Conservation (phyloP, 2,113 vertebrate species). For the Notothenia rossii region DNA sequence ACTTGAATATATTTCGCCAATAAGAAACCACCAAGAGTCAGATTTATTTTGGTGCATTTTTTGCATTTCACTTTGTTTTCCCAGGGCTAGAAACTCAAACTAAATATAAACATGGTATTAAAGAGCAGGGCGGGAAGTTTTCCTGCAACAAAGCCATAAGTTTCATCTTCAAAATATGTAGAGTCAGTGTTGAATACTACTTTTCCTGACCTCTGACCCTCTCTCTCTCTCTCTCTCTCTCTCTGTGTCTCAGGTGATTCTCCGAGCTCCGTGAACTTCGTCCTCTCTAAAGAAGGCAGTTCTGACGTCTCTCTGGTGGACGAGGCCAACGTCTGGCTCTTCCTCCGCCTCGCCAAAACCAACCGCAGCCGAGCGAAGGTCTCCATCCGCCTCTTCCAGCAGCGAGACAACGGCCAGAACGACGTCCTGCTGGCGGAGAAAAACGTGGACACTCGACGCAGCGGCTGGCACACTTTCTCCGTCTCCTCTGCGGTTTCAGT, state of each 20-base stretch:
- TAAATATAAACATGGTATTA: too few species aligned
- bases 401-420: constrained; percentile 50
- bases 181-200: too few species aligned
- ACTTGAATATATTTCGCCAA: neutral
- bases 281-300: constrained; percentile 93
- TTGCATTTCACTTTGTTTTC: too few species aligned
- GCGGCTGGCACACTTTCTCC: constrained; percentile 96
- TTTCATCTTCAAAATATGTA: too few species aligned
- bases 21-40: neutral
- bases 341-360: constrained; percentile 92
- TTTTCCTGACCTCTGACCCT: too few species aligned
- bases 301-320: constrained; percentile 90
- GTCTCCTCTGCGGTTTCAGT: constrained; percentile 89
- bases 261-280: constrained; percentile 87
- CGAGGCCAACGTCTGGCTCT: constrained; percentile 96
- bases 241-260: constrained; percentile 85
- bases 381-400: constrained; percentile 90
- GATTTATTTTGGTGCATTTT: too few species aligned
- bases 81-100: too few species aligned
- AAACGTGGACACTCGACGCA: constrained; percentile 92
- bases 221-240: neutral
- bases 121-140: too few species aligned
- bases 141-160: too few species aligned
- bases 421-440: constrained; percentile 89
- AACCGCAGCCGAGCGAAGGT: constrained; percentile 93